Evolutionary conservation across 1,140 invertebrate species (phyloP).

Genomic region (Uloborus diversus): DNA sequence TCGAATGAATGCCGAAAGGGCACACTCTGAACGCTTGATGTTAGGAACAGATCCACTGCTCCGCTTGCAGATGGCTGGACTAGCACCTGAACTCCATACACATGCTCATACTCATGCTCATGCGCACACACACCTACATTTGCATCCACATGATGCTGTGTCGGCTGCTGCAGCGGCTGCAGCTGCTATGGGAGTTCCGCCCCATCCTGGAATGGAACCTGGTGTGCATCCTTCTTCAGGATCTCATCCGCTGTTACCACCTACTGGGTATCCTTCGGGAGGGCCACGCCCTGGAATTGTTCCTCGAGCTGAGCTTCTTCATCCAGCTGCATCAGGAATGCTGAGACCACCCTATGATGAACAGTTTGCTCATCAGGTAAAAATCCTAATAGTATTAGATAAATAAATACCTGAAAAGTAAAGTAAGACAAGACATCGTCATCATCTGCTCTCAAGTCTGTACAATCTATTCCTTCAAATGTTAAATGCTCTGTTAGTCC

Average conservation of each 20-base stretch:
- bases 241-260: constrained; percentile 59
- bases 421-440: no score
- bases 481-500: no score
- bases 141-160: constrained; percentile 76
- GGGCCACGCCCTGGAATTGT: constrained; percentile 54
- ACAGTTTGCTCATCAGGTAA: constrained; percentile 80
- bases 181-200: constrained; percentile 71
- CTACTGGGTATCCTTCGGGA: constrained; percentile 57
- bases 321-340: constrained; percentile 75
- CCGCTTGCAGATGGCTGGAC: constrained; percentile 85
- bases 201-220: constrained; percentile 68
- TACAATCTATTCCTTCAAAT: no score
- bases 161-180: constrained; percentile 70
- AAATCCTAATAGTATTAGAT: no score
- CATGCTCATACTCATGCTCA: constrained; percentile 85
- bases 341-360: constrained; percentile 80
- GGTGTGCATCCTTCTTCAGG: constrained; percentile 66
- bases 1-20: constrained; percentile 65
- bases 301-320: constrained; percentile 54
- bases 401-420: no score
- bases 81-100: constrained; percentile 79
- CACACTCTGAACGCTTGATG: constrained; percentile 75
- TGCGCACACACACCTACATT: constrained; percentile 77
- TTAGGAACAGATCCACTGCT: constrained; percentile 78
- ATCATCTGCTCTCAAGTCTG: no score